Base-by-base conservation (phyloP, 2,888 invertebrate genomes). In the Epirrita christyi region DNA sequence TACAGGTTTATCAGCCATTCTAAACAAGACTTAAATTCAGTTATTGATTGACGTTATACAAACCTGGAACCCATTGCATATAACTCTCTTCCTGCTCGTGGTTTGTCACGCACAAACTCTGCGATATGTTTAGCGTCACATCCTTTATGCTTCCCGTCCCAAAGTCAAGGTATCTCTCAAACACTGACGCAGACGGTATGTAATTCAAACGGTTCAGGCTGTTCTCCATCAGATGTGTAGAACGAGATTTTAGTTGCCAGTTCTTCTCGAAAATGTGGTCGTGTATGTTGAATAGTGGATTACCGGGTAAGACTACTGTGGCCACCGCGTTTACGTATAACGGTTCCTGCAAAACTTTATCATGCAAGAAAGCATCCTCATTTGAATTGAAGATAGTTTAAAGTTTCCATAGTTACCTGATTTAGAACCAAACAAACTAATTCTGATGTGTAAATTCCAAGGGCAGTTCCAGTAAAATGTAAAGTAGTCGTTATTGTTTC, bases 1-100 rank as follows among this genome's bases (percentile, higher is more conserved):
- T 29, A 29, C 3, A 29, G 32, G 15, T 45, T 15, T 45, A 32
- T 10, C 2, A 27, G 7, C 8, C 7, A 0, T 13, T 7, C n/a
- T 0, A 34, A 15, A 14, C 28, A 49, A 32, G 27, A 1, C 8
- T 38, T 38, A 8, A 38, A 8, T 8, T 14, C 1, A 21, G 21
- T 21, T 21, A 6, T 11, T 38, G 11, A 13, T 41, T 5, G 41
- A 9, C 10, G 0, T 21, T 21, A 8, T 11, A 43, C 64, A 47
- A 21, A 90, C 92, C 92, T 83, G 87, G 77, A 59, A 87, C 68
- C 92, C 92, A 92, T 50, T 86, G 85, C 46, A 92, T 83, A 53
- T 78, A 85, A 0, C 88, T 89, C 13, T 90, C 89, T 21, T 79
- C 76, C n/a, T 73, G 72, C 44, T 81, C 80, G 64, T 92, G 92